Conservation (phyloP, 2,797 vertebrate genomes). For the Eidolon dupreanum region DNA sequence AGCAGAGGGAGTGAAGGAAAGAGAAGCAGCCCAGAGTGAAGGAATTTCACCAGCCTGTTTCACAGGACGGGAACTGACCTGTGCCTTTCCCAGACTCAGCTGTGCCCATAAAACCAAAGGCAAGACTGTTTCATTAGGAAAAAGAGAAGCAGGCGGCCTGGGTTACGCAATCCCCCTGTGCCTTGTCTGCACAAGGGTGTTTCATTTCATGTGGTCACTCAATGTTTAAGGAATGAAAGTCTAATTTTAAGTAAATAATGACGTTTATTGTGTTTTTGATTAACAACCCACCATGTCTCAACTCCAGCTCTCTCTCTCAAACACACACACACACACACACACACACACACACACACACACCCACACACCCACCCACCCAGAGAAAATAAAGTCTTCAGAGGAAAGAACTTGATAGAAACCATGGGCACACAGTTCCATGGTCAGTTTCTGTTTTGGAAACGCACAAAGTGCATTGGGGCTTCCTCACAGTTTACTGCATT, state of each 20-base stretch:
- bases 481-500: background rate
- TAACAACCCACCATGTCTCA: constrained; percentile 26
- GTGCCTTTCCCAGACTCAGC: background rate
- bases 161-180: background rate
- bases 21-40: background rate
- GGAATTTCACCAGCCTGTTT: background rate
- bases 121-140: background rate
- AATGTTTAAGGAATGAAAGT: constrained; percentile 32
- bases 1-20: background rate
- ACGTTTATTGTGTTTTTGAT: constrained; percentile 35
- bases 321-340: too few species aligned
- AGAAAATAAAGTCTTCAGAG: constrained; percentile 31
- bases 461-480: background rate
- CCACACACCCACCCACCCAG: too few species aligned
- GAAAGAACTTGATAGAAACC: background rate
- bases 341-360: too few species aligned
- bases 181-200: background rate
- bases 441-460: background rate
- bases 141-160: background rate
- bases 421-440: fast-evolving
- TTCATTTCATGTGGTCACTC: constrained; percentile 52
- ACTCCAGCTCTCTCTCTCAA: background rate
- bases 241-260: constrained; percentile 54
- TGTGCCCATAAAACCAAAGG: constrained; percentile 32
- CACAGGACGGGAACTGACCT: background rate